Evolutionary conservation across 23 tunicate genomes (phyloP).

Genomic region (Styela clava): DNA sequence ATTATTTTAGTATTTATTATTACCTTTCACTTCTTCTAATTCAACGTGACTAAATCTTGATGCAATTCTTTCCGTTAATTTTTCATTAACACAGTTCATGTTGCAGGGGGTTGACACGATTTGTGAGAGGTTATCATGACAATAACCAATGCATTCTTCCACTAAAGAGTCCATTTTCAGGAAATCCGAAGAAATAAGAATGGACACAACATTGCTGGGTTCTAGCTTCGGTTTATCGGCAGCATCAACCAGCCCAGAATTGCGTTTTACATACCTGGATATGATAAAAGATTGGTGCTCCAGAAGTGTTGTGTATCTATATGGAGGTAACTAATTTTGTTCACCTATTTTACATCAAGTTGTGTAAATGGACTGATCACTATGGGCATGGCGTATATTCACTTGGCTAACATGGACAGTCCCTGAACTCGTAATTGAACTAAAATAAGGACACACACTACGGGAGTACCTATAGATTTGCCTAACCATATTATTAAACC

Average conservation of each 20-base stretch:
- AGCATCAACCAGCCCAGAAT: slow-evolving; percentile 46
- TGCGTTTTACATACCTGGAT: slow-evolving; percentile 69
- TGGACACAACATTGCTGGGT: slow-evolving; percentile 85
- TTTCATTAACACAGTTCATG: slow-evolving; percentile 93
- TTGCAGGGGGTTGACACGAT: slow-evolving; percentile 91
- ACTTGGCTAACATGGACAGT: no score
- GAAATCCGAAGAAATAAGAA: slow-evolving; percentile 93
- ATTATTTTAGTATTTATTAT: no score
- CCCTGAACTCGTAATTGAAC: no score
- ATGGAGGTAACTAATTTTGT: no score
- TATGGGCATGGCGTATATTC: no score
- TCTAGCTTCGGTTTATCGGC: slow-evolving; percentile 63
- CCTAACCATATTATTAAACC: no score
- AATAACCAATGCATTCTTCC: slow-evolving; percentile 68
- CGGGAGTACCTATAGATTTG: no score
- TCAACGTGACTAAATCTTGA: slow-evolving; percentile 57
- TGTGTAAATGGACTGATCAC: no score
- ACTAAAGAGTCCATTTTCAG: slow-evolving; percentile 93
- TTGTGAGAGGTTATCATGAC: slow-evolving; percentile 75
- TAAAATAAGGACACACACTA: no score
- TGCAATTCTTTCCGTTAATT: slow-evolving; percentile 61
- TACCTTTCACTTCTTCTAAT: slow-evolving; percentile 71
- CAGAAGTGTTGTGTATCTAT: no score
- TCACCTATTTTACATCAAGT: no score
- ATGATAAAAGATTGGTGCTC: neutral